Percentiles rank a stretch among this genome's conserved stretches.
These are phyloP conservation scores for Limanda limanda DNA, from an alignment of 2,113 vertebrate species.

Conservation along the genomic window DNA sequence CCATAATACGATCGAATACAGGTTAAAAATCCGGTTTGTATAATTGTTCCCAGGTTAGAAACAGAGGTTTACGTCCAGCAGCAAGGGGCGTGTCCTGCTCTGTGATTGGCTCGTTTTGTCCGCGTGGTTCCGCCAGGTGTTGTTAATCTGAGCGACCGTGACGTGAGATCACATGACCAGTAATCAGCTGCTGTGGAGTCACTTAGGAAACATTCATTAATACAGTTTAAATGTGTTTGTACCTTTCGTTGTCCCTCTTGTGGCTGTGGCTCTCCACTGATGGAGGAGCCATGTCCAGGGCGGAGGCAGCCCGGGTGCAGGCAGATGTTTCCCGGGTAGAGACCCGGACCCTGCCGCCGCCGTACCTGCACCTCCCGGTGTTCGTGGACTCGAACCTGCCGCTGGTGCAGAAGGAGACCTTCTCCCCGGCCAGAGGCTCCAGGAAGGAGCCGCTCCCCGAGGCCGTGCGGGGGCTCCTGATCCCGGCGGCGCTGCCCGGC, in stretches of 20 bases:
- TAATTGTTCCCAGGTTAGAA: neutral
- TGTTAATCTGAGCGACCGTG: conserved; percentile 1
- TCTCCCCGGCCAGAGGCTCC: conserved; percentile 53
- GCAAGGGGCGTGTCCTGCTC: neutral
- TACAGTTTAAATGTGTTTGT: neutral
- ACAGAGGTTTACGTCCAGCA: neutral
- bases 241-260: neutral
- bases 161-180: no score
- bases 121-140: conserved; percentile 33
- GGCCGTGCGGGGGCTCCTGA: conserved; percentile 50
- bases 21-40: neutral
- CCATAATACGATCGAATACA: neutral
- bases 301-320: neutral
- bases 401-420: conserved; percentile 58
- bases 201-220: neutral
- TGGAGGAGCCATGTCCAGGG: neutral
- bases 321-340: conserved; percentile 1
- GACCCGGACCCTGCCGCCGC: neutral
- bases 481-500: conserved; percentile 29
- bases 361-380: conserved; percentile 70
- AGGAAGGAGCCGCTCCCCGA: conserved; percentile 52
- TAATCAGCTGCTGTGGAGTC: neutral
- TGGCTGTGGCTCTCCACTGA: neutral
- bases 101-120: neutral
- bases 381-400: conserved; percentile 60